A percentile compares a stretch with the other conserved stretches of the same genome.
Evolutionary conservation across 2,888 invertebrate genomes (phyloP).

Genomic region (Gerris lacustris): DNA sequence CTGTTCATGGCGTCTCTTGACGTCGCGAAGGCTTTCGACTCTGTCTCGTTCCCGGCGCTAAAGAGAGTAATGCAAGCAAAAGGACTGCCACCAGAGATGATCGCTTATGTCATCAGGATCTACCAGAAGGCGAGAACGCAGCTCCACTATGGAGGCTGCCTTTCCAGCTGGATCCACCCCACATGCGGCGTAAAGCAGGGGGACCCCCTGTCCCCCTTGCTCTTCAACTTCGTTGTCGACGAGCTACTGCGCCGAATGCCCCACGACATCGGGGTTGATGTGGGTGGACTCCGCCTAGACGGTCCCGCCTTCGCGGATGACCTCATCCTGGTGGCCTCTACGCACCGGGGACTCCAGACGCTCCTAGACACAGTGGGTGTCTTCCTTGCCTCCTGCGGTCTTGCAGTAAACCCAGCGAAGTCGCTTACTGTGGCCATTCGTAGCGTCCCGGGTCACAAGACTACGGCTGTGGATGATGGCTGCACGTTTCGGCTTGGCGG

Average conservation of each 20-base stretch:
- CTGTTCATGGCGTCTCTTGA: no score
- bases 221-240: constrained; percentile 25
- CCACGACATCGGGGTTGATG: constrained; percentile 1
- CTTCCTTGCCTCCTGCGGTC: background rate
- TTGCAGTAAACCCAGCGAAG: background rate
- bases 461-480: background rate
- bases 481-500: constrained; percentile 14
- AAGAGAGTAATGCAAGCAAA: constrained; percentile 31
- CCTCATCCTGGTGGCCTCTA: constrained; percentile 19
- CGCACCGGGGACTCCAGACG: background rate
- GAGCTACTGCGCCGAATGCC: constrained; percentile 16
- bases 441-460: background rate
- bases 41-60: no score
- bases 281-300: constrained; percentile 1
- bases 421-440: background rate
- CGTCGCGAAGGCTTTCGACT: no score
- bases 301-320: constrained; percentile 25
- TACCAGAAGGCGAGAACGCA: no score
- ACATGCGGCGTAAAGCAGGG: constrained; percentile 37
- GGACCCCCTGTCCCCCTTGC: constrained; percentile 31
- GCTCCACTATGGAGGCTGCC: no score
- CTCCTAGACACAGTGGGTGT: background rate
- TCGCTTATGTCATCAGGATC: no score
- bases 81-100: constrained; percentile 34
- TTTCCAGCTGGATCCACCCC: constrained; percentile 7